Base-by-base conservation (phyloP, 1,140 invertebrate species). In the Drosophila arawakana region DNA sequence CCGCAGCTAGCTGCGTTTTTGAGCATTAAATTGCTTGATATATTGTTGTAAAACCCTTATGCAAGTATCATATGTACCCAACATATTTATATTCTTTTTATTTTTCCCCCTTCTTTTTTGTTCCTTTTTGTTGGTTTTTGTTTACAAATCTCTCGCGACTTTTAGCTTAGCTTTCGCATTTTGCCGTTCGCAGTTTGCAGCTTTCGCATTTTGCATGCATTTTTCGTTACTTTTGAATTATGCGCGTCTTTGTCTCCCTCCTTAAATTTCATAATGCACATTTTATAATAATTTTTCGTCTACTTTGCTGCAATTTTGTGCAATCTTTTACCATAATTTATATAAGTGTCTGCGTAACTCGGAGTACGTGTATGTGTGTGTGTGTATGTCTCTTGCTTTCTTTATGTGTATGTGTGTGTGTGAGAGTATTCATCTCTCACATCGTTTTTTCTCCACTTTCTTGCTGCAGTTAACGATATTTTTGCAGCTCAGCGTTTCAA, bases 191-290 rank as follows among this genome's bases (percentile, higher is more conserved):
- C 41, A 43, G 41, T 74, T 76, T 44, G 41, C 49, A 59, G 50
- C 44, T 68, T 69, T 79, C 18, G 15, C 62, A 35, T 63, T 35
- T 65, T 58, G 35, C 62, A 39, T 43, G 63, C 35, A 49, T 43
- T 65, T 54, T 52, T 44, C 35, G n/a, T 13, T 25, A 18, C 30
- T 52, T 58, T 69, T 83, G 76, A 88, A 73, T 86, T 88, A 86
- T 86, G 80, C 84, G 66, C 84, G 69, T 89, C 83, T 88, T 88
- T 88, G 84, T 88, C 83, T 88, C 81, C 81, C 77, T 70, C 37
- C 80, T 89, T 89, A 89, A 90, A 89, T 89, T 89, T 90, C 84
- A 89, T 89, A 89, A 89, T 89, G 81, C 78, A 84, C 84, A 90
- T 89, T 89, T 90, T 81, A 88, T 88, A 88, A 89, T 89, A 78